A percentile compares a stretch with the other conserved stretches of the same genome.
Conservation (phyloP, 2,113 vertebrate species). For the Salvelinus namaycush region DNA sequence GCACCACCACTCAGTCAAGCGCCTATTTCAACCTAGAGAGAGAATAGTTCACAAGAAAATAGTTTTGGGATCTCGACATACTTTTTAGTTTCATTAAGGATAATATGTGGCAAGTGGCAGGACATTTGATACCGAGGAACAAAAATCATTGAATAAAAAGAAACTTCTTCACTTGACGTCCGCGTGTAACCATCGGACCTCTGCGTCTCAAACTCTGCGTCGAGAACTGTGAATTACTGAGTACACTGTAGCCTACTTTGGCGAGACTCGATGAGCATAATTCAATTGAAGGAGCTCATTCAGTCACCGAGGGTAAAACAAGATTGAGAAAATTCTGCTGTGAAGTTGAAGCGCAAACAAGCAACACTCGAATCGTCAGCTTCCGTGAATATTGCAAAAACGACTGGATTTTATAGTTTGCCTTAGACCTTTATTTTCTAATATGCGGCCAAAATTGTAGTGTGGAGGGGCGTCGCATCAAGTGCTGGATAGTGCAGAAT, state of each 20-base stretch:
- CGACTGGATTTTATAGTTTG: constrained; percentile 19
- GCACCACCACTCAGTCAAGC: constrained; percentile 41
- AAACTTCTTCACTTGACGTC: background rate
- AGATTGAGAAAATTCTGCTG: background rate
- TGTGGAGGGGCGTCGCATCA: constrained; percentile 31
- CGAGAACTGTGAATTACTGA: constrained; percentile 13
- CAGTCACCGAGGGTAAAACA: background rate
- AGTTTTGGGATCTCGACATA: background rate
- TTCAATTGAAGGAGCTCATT: constrained; percentile 9
- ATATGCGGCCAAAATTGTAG: constrained; percentile 6
- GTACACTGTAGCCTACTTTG: background rate
- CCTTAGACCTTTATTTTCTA: background rate
- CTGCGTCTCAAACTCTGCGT: background rate
- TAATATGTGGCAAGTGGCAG: constrained; percentile 27
- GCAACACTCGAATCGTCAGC: constrained; percentile 23
- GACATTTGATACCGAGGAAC: constrained; percentile 43
- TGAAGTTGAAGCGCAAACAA: constrained; percentile 7
- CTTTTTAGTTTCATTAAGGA: constrained; percentile 37
- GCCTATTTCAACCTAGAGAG: constrained; percentile 18
- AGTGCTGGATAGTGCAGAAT: constrained; percentile 40
- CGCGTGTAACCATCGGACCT: background rate
- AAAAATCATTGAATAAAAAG: constrained; percentile 24
- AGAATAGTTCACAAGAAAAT: background rate
- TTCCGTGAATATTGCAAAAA: constrained; percentile 4
- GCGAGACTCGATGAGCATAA: constrained; percentile 15